phyloP scores from a whole-genome alignment of 2,888 invertebrate genomes.

The Anarsia innoxiella region DNA sequence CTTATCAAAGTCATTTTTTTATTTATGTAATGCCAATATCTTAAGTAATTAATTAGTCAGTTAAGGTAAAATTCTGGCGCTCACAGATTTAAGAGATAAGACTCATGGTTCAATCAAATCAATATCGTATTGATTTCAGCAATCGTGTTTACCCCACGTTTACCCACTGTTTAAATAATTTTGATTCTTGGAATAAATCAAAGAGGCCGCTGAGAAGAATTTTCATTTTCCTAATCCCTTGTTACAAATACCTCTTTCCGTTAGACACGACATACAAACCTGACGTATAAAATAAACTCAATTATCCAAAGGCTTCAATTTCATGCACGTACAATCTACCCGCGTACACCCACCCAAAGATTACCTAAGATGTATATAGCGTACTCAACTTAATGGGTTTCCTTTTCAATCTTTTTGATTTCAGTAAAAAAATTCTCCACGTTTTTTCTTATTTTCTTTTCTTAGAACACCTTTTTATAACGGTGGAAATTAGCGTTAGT shows the following conservation, averaged over 20 bases:
- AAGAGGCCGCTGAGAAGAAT: background rate
- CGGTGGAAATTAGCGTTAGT: no score
- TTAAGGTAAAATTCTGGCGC: no score
- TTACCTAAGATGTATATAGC: constrained; percentile 1
- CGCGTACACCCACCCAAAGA: background rate
- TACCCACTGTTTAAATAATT: no score
- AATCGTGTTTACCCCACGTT: no score
- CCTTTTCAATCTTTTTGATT: constrained; percentile 1
- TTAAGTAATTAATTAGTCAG: no score
- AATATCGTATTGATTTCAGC: no score
- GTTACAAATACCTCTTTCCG: background rate
- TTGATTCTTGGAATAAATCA: background rate
- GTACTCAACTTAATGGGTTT: background rate
- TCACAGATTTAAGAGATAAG: no score
- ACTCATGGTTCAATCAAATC: no score
- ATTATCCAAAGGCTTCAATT: constrained; percentile 1
- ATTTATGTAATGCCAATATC: no score
- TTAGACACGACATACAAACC: background rate
- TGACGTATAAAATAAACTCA: constrained; percentile 2
- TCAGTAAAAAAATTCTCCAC: background rate
- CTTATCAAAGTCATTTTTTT: no score
- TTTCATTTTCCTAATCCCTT: background rate
- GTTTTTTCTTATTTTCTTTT: no score
- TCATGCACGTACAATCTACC: constrained; percentile 1
- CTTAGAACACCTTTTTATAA: no score